Conservation (phyloP, 2,113 vertebrate species). For the Tapirus terrestris region DNA sequence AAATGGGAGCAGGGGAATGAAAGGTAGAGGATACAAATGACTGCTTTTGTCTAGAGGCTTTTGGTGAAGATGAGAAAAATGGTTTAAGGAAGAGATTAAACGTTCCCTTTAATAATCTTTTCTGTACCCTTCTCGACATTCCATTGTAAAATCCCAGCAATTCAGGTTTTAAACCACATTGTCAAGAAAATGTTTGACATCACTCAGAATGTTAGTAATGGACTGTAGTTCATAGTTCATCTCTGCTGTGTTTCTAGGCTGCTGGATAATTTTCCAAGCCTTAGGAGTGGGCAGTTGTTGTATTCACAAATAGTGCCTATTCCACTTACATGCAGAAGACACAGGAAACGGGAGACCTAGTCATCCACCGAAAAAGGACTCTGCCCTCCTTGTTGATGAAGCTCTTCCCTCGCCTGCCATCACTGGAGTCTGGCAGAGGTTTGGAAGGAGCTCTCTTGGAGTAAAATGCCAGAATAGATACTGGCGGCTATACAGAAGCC, state of each 20-base stretch:
- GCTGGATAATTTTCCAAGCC: slow-evolving; percentile 38
- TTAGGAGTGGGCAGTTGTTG: not conserved
- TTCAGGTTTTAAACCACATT: not conserved
- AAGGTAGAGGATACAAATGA: not conserved
- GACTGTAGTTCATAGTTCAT: not conserved
- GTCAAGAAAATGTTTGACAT: not conserved
- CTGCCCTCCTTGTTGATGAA: not conserved
- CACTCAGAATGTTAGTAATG: not conserved
- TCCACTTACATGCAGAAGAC: not conserved
- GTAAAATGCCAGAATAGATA: not conserved
- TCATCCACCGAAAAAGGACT: not conserved
- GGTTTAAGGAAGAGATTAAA: slow-evolving; percentile 25
- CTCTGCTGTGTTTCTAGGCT: slow-evolving; percentile 22
- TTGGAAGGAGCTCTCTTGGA: not conserved
- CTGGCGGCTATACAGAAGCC: not conserved
- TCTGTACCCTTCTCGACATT: not conserved
- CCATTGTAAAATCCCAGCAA: not conserved
- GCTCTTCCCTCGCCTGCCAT: not conserved
- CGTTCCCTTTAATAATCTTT: not conserved
- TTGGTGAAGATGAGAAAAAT: not conserved
- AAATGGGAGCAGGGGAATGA: not conserved
- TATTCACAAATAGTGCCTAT: not conserved
- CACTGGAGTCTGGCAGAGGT: not conserved
- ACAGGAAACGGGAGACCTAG: not conserved
- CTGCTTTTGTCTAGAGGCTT: not conserved